Evolutionary conservation across 1,140 invertebrate genomes (phyloP), one percentile per base, ranked within the genome.

Genomic region (Harpegnathos saltator): DNA sequence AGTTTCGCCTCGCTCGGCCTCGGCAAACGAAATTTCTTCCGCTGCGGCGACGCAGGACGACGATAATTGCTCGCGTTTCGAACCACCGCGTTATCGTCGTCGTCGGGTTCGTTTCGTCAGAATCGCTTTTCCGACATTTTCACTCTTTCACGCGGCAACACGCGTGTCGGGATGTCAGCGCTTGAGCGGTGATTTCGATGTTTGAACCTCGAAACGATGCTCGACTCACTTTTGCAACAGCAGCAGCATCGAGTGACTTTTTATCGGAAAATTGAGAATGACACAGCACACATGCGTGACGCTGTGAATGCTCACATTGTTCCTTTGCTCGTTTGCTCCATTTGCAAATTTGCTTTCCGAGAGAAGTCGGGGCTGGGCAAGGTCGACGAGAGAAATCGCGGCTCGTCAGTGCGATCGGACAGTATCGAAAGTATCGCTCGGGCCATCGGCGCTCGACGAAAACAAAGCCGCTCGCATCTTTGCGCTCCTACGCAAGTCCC

Each of bases 391-490:
- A 75, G 22, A 56, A 77, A 77, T 77, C 1, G 15, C 54, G 14
- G 26, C 15, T 68, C 38, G 19, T 19, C 44, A 77, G 26, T 77
- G 74, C 74, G 15, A 77, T 77, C 29, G 29, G 29, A 22, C 48
- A 68, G 48, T 77, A 77, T 66, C 48, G 26, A 54, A 68, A 77
- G 19, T 77, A 77, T 54, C 48, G 62, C 50, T 38, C 26, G 48
- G 48, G 15, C 19, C 73, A 38, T 38, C 29, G 44, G 29, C 48
- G 48, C 29, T 38, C 48, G 74, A 68, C 5, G 48, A 66, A 44
- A 54, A 33, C 44, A 7, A 75, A 77, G 26, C 68, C 48, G 48
- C 73, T 68, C 54, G 62, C 15, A 77, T 66, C 48, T 77, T 77
- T 19, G 62, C 73, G 19, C 26, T 66, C 15, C 48, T 77, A 65